Percentiles rank a stretch among this genome's conserved stretches.
Conservation (phyloP, 2,797 vertebrate genomes). For the Todus mexicanus region DNA sequence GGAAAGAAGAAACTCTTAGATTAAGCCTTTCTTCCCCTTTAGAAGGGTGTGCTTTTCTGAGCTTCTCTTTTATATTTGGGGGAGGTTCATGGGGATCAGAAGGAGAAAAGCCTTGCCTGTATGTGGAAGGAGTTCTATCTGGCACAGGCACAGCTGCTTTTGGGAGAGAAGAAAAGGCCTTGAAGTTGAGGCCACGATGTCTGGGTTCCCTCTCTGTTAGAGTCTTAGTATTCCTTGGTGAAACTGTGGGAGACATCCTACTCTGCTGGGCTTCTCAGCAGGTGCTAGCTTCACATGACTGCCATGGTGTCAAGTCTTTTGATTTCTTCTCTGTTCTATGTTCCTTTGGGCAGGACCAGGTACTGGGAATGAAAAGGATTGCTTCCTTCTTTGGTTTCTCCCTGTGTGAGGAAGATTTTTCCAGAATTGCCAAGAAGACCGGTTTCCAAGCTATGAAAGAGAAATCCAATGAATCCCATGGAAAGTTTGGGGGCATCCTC, state of each 20-base stretch:
- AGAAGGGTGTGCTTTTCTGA: background rate
- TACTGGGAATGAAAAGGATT: constrained; percentile 64
- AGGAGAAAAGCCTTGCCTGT: background rate
- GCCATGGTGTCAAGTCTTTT: background rate
- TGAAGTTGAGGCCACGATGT: background rate
- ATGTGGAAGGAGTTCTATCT: background rate
- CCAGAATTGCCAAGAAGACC: constrained; percentile 58
- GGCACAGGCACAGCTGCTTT: background rate
- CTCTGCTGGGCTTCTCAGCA: background rate
- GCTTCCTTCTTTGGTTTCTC: constrained; percentile 72
- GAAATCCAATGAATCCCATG: constrained; percentile 52
- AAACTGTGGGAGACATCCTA: background rate
- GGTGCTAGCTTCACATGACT: background rate
- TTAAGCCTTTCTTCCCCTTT: background rate
- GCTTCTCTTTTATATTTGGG: background rate
- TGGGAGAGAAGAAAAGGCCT: background rate
- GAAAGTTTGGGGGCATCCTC: constrained; percentile 27
- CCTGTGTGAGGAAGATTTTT: constrained; percentile 69
- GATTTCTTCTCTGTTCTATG: background rate
- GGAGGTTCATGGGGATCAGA: background rate
- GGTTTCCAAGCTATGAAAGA: constrained; percentile 71
- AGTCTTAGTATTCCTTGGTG: background rate
- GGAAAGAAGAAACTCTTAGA: background rate
- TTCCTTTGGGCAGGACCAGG: constrained; percentile 65
- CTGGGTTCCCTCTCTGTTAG: background rate